phyloP scores from a whole-genome alignment of 1,140 invertebrate genomes.

The Drosophila bocki region DNA sequence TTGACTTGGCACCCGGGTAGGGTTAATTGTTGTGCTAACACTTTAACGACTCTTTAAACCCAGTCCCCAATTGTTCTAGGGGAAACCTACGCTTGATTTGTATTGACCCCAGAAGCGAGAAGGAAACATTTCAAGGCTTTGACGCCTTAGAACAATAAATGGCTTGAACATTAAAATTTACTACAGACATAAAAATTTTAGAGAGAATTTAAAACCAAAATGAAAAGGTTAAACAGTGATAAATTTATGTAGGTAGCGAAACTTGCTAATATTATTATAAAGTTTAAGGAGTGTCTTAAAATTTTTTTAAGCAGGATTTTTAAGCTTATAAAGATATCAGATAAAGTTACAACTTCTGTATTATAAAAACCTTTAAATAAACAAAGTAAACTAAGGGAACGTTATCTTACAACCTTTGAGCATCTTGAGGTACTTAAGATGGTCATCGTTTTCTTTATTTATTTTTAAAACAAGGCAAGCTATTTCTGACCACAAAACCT shows the following conservation, averaged over 20 bases:
- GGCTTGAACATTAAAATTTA: background rate
- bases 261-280: background rate
- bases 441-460: background rate
- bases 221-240: background rate
- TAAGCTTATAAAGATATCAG: background rate
- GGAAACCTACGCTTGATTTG: background rate
- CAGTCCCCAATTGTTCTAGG: background rate
- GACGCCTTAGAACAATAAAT: background rate
- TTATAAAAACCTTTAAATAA: no score
- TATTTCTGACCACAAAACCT: background rate
- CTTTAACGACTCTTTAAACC: conserved; percentile 32
- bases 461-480: no score
- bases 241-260: background rate
- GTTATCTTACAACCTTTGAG: background rate
- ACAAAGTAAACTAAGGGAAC: no score
- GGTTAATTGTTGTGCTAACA: conserved; percentile 25
- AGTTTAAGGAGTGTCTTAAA: background rate
- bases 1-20: conserved; percentile 3
- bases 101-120: background rate
- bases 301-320: background rate
- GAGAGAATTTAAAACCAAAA: background rate
- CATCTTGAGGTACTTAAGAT: no score
- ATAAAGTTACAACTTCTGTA: no score
- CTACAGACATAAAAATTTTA: background rate
- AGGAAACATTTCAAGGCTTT: background rate